Base-by-base conservation (phyloP, 2,113 vertebrate genomes). In the Brachyistius frenatus region DNA sequence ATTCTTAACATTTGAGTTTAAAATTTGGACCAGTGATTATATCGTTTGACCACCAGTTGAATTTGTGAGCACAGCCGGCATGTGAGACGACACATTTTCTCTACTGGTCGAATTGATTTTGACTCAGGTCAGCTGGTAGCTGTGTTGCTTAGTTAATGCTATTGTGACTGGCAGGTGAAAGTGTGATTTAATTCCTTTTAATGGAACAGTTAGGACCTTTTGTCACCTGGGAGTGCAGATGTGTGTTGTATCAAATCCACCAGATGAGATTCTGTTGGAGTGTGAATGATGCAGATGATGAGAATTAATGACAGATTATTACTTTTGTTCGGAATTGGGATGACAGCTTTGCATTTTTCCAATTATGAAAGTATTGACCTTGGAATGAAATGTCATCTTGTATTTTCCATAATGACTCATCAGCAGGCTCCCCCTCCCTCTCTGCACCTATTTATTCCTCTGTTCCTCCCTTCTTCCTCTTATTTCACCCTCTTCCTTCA, bases 181-280 rank as follows among this genome's bases (percentile, higher is more conserved):
- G 30, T 10, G 9, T 1, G 55, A 82, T 80, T 30, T 80, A 71
- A 64, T 57, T 68, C 35, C 32, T 58, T 77, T 67, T 70, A 73
- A 84, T 68, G 46, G 79, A 80, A 74, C n/a, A n/a, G 44, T 63
- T 41, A 53, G 58, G 70, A 61, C 50, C 46, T 23, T 71, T 52
- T 56, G 70, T 58, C 55, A 6, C 50, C 46, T 0, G 5, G 64
- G 32, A 69, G 32, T 16, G 68, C 23, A 70, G 50, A 39, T 7
- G 44, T 54, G 44, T 73, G 50, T 66, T 39, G 3, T 31, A 49
- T 73, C 66, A 64, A 44, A 68, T 83, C 66, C 66, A 33, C 9
- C 5, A 70, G 50, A 70, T 44, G 10, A 44, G 10, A 44, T 41
- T 15, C 55, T 50, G 50, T 50, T 35, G 5, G 5, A 37, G 68